A percentile compares a stretch with the other conserved stretches of the same genome.
phyloP scores from a whole-genome alignment of 2,888 invertebrate genomes.

The Napeogenes inachia region DNA sequence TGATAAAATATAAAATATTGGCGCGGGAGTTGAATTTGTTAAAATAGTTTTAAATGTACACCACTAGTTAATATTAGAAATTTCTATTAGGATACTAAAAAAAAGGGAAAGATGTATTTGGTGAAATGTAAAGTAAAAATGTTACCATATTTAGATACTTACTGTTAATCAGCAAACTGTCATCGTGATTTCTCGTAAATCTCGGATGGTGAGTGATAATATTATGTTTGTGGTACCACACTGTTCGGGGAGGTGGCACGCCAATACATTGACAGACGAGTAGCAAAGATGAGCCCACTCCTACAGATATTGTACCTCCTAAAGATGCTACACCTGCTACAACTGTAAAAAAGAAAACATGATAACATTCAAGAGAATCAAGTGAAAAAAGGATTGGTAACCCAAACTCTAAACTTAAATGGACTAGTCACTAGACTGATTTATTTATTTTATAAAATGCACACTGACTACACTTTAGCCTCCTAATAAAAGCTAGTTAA shows the following conservation, averaged over 20 bases:
- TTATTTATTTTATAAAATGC: too few relatives aligned
- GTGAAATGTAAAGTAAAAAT: neutral
- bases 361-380: neutral
- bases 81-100: too few relatives aligned
- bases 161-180: slow-evolving; percentile 49
- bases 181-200: slow-evolving; percentile 47
- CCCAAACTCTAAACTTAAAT: too few relatives aligned
- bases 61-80: too few relatives aligned
- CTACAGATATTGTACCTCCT: slow-evolving; percentile 67
- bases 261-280: slow-evolving; percentile 57
- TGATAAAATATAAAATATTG: too few relatives aligned
- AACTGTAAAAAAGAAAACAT: slow-evolving; percentile 53
- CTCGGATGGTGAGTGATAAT: slow-evolving; percentile 51
- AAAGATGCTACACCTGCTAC: slow-evolving; percentile 81
- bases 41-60: too few relatives aligned
- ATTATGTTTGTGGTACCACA: slow-evolving; percentile 52
- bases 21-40: too few relatives aligned
- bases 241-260: slow-evolving; percentile 47
- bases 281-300: slow-evolving; percentile 62
- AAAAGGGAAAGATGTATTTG: too few relatives aligned
- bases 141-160: slow-evolving; percentile 19
- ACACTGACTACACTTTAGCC: too few relatives aligned
- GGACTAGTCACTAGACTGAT: too few relatives aligned
- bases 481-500: too few relatives aligned
- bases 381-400: too few relatives aligned